phyloP scores from a whole-genome alignment of 2,888 invertebrate genomes.

The Dinocampus coccinellae region DNA sequence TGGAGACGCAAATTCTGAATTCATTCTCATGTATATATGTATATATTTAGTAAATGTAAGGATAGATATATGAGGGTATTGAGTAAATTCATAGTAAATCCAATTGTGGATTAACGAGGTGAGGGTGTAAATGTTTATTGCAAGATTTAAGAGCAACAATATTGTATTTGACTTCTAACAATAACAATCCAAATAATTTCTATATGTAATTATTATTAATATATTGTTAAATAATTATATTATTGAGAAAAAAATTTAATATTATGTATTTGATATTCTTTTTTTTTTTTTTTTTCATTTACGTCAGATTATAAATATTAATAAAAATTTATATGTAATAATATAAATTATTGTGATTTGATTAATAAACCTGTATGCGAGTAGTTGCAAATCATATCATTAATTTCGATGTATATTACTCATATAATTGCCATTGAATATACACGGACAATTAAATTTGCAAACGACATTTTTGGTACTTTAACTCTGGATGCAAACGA shows the following conservation, averaged over 20 bases:
- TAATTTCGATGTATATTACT: neutral
- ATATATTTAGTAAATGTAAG: neutral
- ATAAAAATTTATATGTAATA: no score
- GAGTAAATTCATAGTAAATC: conserved; percentile 20
- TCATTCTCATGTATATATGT: neutral
- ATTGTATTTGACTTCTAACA: conserved; percentile 10
- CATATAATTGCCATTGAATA: neutral
- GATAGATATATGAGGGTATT: neutral
- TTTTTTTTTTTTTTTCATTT: no score
- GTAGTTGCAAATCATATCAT: conserved; percentile 2
- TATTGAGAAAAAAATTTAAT: no score
- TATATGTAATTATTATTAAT: neutral
- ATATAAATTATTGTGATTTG: neutral
- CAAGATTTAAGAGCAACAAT: neutral
- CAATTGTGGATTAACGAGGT: conserved; percentile 19
- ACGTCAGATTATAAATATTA: no score
- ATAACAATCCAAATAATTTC: neutral
- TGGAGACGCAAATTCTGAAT: neutral
- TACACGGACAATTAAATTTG: conserved; percentile 30
- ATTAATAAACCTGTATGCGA: neutral
- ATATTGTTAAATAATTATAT: no score
- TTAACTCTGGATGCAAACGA: conserved; percentile 1
- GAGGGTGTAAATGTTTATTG: neutral
- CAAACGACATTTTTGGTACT: conserved; percentile 28
- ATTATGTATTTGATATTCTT: no score